phyloP scores from a whole-genome alignment of 2,113 vertebrate genomes.

The Saccopteryx leptura region DNA sequence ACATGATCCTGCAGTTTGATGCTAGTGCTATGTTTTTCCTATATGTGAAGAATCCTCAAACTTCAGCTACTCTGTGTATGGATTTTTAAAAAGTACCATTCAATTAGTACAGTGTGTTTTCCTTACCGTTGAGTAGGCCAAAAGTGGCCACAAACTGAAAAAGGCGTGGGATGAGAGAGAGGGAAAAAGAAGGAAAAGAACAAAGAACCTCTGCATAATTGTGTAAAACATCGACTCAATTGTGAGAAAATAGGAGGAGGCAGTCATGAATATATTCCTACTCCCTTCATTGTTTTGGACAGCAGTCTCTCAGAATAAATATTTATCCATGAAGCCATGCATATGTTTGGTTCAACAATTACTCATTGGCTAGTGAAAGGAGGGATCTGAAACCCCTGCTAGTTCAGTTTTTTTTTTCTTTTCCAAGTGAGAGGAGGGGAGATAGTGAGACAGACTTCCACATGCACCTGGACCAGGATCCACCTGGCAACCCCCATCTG shows the following conservation, averaged over 20 bases:
- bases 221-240: background rate
- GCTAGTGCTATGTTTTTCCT: background rate
- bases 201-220: background rate
- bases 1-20: background rate
- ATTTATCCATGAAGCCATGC: background rate
- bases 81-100: background rate
- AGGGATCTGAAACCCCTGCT: background rate
- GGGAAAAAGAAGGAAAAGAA: background rate
- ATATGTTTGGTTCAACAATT: background rate
- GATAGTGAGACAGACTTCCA: too few relatives aligned
- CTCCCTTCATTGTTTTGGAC: background rate
- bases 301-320: background rate
- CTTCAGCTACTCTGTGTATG: background rate
- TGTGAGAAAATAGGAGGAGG: background rate
- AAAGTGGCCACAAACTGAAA: background rate
- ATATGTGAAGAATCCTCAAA: constrained; percentile 4
- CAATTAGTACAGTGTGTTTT: background rate
- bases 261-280: constrained; percentile 14
- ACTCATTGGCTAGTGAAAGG: background rate
- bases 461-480: too few relatives aligned
- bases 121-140: background rate
- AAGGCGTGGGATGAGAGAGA: background rate
- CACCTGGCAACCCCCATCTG: too few relatives aligned
- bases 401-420: too few relatives aligned
- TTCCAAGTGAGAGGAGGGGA: too few relatives aligned